Percentiles rank a stretch among this genome's conserved stretches.
Evolutionary conservation across 2,797 vertebrate genomes (phyloP).

Genomic region (Glossophaga mutica): DNA sequence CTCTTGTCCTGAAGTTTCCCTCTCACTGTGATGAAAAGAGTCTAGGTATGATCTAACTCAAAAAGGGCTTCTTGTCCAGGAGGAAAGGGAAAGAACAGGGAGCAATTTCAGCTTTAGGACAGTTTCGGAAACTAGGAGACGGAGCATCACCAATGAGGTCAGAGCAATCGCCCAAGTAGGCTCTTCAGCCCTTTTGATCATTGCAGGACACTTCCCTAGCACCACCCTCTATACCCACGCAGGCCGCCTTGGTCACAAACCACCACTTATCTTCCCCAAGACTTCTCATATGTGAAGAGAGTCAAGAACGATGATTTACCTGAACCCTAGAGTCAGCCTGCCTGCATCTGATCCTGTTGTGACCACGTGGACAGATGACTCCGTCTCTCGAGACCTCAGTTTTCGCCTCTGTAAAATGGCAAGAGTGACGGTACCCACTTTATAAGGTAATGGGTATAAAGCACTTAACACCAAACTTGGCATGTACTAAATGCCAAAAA

Average conservation of each 20-base stretch:
- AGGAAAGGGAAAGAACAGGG: not conserved
- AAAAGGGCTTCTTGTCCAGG: not conserved
- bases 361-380: not conserved
- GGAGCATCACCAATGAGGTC: not conserved
- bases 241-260: not conserved
- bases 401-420: not conserved
- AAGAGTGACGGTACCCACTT: not conserved
- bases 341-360: not conserved
- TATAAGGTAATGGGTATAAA: not conserved
- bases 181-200: not conserved
- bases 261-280: not conserved
- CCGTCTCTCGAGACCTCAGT: not conserved
- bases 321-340: not conserved
- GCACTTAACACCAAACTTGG: not conserved
- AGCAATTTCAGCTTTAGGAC: not conserved
- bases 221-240: not conserved
- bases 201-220: not conserved
- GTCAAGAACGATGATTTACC: not conserved
- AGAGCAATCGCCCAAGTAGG: not conserved
- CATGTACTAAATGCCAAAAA: not conserved
- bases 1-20: slow-evolving; percentile 29
- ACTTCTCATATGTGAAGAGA: not conserved
- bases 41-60: not conserved
- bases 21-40: slow-evolving; percentile 21
- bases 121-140: not conserved